Base-by-base conservation (phyloP, 2,113 vertebrate species). In the Eulemur rufifrons region DNA sequence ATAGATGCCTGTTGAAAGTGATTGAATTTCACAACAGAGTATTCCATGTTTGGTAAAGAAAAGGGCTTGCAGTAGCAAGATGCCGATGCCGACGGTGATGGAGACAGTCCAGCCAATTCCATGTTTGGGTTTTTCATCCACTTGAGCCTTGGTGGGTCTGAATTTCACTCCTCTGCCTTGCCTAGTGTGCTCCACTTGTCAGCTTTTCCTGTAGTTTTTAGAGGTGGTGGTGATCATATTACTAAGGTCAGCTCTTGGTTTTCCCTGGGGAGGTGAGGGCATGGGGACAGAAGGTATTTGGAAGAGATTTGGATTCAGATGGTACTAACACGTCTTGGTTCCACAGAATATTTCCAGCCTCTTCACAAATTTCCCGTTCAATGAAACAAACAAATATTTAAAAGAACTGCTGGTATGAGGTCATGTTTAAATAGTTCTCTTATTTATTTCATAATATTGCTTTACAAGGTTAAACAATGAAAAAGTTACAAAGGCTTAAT, bases 41-140 rank as follows among this genome's bases (percentile, higher is more conserved):
- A 81, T 77, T 88, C 97, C 95, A 68, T 91, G 52, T 92, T 94
- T 97, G 96, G 73, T 95, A 92, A 95, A 95, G 92, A 94, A 95
- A 93, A 66, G n/a, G 10, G 27, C 76, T 27, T 1, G 27, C 59
- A 54, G 61, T 93, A 89, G 78, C 47, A 54, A 64, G 76, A 77
- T 93, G 15, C 47, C 56, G 8, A 47, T 56, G 73, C 37, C 80
- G 81, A 2, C 71, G 32, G 50, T 10, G 64, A 25, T 37, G 23
- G 21, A 80, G 80, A 89, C 39, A 96, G 76, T 85, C 92, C 52
- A 63, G 64, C 7, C 27, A 78, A 14, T 74, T 74, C 82, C 68
- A 59, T 68, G 61, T 86, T 90, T 74, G 71, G 47, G 85, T 95
- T 95, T 93, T 73, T 73, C 23, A n/a, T 29, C n/a, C 54, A n/a